Base-by-base conservation (phyloP, 2,113 vertebrate species). In the Ammospiza caudacuta region DNA sequence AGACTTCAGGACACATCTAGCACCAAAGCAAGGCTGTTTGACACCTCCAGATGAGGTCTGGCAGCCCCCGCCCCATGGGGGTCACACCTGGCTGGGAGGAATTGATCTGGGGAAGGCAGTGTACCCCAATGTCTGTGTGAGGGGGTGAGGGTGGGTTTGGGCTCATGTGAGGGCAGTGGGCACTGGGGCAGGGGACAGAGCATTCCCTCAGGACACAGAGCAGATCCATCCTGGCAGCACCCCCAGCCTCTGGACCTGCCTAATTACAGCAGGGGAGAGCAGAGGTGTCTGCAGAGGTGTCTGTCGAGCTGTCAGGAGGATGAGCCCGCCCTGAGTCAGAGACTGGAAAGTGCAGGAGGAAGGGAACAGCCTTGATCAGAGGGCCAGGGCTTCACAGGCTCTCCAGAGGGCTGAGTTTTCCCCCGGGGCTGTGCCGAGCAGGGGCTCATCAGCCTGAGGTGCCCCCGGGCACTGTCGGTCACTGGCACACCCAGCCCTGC, bases 81-180 rank as follows among this genome's bases (percentile, higher is more conserved):
- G 35, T 76, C 33, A 1, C 80, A 39, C 87, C 58, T 88, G 1
- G 3, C 64, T 0, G 31, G 35, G 44, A n/a, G n/a, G 69, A 17
- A 66, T 82, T 0, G 9, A 23, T 55, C 4, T 2, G 55, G 59
- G 74, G 20, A 27, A 64, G 18, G 5, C 44, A 19, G 67, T 0
- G 0, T 3, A 4, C 33, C 35, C 3, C 0, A 11, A 4, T 18
- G 5, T 3, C 5, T 0, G 5, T 3, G 4, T 1, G 20, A 57
- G 4, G 37, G 2, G 27, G 6, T 5, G 78, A 29, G 64, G 2
- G 29, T 1, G 5, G 2, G 5, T 3, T 12, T 11, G 15, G 70
- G 81, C 49, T 57, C 44, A 20, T 21, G 44, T 8, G 51, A 31
- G 57, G 35, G 58, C 57, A 20, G 18, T 4, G 44, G 23, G 5